phyloP scores from a whole-genome alignment of 2,888 invertebrate genomes.

The Epinotia brunnichana region DNA sequence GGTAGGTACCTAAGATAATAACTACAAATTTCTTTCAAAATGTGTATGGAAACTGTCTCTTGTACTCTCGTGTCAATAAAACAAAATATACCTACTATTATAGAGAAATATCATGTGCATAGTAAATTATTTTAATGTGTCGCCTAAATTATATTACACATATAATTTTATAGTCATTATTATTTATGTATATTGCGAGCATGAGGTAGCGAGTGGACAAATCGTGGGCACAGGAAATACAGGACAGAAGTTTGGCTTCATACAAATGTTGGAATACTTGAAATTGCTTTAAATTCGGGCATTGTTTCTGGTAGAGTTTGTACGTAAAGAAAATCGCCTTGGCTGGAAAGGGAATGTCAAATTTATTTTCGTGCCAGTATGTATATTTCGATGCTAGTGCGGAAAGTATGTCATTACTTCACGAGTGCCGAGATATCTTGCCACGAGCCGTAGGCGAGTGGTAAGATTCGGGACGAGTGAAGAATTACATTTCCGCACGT shows the following conservation, averaged over 20 bases:
- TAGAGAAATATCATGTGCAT: conserved; percentile 31
- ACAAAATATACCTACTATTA: conserved; percentile 29
- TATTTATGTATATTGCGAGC: conserved; percentile 59
- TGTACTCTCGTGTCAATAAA: not conserved
- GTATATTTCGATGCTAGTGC: too few relatives aligned
- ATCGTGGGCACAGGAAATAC: not conserved
- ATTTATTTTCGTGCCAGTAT: too few relatives aligned
- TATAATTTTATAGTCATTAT: conserved; percentile 58
- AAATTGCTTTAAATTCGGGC: not conserved
- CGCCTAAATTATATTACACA: conserved; percentile 54
- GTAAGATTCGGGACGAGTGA: too few relatives aligned
- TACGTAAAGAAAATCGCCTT: too few relatives aligned
- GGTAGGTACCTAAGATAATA: too few relatives aligned
- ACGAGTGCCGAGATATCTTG: too few relatives aligned
- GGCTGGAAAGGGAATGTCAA: too few relatives aligned
- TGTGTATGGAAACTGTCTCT: conserved; percentile 25
- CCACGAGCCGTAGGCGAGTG: too few relatives aligned
- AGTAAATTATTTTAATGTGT: conserved; percentile 32
- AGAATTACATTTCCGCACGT: too few relatives aligned
- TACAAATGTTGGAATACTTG: not conserved
- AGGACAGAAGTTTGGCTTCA: not conserved
- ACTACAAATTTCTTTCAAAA: not conserved
- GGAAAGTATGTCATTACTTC: too few relatives aligned
- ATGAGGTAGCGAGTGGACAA: not conserved
- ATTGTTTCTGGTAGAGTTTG: too few relatives aligned